Evolutionary conservation across 2,888 invertebrate genomes (phyloP).

Genomic region (Dermolepida albohirtum): DNA sequence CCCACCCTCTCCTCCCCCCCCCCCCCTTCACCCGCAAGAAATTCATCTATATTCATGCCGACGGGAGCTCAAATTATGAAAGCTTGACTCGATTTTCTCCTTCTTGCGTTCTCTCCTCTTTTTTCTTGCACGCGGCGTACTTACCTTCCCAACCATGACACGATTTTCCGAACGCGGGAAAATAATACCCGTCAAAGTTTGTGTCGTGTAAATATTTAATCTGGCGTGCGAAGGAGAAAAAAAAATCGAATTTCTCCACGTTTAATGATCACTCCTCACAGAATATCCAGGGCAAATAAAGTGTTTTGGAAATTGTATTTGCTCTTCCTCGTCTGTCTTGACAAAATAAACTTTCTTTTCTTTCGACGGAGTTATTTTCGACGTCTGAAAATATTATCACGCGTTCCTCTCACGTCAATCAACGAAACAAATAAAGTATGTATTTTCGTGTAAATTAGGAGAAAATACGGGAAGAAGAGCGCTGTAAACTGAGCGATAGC

Average conservation of each 20-base stretch:
- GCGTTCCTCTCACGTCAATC: not conserved
- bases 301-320: constrained; percentile 25
- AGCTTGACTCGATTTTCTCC: constrained; percentile 8
- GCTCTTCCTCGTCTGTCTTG: not conserved
- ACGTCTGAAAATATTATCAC: too few relatives aligned
- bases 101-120: not conserved
- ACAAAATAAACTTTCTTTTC: too few relatives aligned
- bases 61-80: constrained; percentile 20
- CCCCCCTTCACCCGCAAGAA: constrained; percentile 1
- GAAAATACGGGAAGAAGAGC: too few relatives aligned
- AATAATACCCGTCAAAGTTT: constrained; percentile 28
- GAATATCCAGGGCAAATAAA: constrained; percentile 6
- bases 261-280: constrained; percentile 16
- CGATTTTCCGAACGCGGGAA: constrained; percentile 27
- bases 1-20: too few relatives aligned
- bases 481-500: too few relatives aligned
- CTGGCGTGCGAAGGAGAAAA: constrained; percentile 10
- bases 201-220: constrained; percentile 33
- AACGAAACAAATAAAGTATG: not conserved
- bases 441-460: too few relatives aligned
- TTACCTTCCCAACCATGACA: constrained; percentile 13
- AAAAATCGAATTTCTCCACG: constrained; percentile 25
- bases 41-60: constrained; percentile 33
- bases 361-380: too few relatives aligned
- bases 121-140: not conserved